Evolutionary conservation across 2,888 invertebrate species (phyloP).

Genomic region (Heliconius ethilla): DNA sequence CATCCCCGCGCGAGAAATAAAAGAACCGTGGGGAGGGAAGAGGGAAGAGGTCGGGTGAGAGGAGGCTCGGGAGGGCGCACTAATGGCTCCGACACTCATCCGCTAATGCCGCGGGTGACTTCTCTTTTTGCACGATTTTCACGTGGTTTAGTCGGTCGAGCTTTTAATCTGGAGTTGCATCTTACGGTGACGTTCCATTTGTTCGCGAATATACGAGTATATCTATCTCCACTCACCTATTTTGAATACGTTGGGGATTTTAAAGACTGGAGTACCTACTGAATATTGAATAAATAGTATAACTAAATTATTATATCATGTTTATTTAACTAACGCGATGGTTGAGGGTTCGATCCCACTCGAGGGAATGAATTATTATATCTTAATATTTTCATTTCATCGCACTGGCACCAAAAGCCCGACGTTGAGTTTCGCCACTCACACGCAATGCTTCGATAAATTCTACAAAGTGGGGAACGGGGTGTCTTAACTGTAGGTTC

Average conservation of each 20-base stretch:
- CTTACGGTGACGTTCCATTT: slow-evolving; percentile 73
- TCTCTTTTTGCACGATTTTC: slow-evolving; percentile 81
- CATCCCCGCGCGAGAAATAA: slow-evolving; percentile 82
- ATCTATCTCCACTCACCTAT: slow-evolving; percentile 42
- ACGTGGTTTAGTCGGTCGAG: slow-evolving; percentile 80
- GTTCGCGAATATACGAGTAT: slow-evolving; percentile 48
- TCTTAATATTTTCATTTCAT: no score
- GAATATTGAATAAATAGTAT: not conserved
- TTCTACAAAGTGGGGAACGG: no score
- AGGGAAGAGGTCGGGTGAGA: slow-evolving; percentile 50
- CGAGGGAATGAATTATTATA: no score
- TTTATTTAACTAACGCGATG: not conserved
- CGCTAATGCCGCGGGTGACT: slow-evolving; percentile 82
- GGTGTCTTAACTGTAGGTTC: not conserved
- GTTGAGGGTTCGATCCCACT: no score
- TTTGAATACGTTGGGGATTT: slow-evolving; percentile 13
- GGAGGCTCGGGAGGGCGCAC: slow-evolving; percentile 63
- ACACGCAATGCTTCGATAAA: no score
- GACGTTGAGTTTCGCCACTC: no score
- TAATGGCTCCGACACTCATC: slow-evolving; percentile 82
- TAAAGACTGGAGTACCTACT: not conserved
- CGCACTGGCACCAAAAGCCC: no score
- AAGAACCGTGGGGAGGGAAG: slow-evolving; percentile 71
- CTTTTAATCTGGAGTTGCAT: slow-evolving; percentile 80
- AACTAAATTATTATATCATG: not conserved